Percentiles rank a stretch among this genome's conserved stretches.
phyloP scores from a whole-genome alignment of 2,113 vertebrate species.

The Noctilio leporinus region DNA sequence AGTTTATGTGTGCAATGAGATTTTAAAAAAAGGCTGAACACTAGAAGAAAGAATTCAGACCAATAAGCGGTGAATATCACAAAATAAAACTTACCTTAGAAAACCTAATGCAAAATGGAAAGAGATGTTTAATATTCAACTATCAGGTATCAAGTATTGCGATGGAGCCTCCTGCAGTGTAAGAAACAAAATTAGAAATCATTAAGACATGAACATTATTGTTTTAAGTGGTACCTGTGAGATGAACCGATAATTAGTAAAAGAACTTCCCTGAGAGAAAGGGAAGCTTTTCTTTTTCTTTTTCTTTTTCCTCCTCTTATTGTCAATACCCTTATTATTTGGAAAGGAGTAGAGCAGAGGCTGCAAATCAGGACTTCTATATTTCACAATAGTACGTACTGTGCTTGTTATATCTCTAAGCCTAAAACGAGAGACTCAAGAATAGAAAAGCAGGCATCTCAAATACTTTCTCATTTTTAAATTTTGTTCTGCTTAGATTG shows the following conservation, averaged over 20 bases:
- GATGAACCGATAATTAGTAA: neutral
- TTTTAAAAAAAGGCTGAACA: too few species aligned
- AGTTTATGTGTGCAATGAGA: too few species aligned
- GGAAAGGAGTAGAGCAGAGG: neutral
- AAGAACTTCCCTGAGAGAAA: neutral
- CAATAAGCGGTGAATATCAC: neutral
- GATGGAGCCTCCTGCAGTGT: neutral
- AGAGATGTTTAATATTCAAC: neutral
- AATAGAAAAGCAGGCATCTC: neutral
- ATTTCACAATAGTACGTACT: neutral
- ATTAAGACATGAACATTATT: neutral
- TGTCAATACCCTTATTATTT: neutral
- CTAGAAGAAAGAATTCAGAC: neutral
- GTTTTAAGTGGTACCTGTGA: neutral
- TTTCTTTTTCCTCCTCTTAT: neutral
- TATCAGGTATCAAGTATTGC: neutral
- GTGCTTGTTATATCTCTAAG: neutral
- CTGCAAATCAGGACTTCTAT: neutral
- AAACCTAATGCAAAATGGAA: neutral
- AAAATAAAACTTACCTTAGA: neutral
- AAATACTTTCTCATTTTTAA: neutral
- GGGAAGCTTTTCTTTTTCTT: neutral
- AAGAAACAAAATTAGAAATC: neutral
- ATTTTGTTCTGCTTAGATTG: neutral
- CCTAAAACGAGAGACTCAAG: neutral